Conservation (phyloP, 53 echinoderm and acorn worm species). For the Temnopleurus reevesii region DNA sequence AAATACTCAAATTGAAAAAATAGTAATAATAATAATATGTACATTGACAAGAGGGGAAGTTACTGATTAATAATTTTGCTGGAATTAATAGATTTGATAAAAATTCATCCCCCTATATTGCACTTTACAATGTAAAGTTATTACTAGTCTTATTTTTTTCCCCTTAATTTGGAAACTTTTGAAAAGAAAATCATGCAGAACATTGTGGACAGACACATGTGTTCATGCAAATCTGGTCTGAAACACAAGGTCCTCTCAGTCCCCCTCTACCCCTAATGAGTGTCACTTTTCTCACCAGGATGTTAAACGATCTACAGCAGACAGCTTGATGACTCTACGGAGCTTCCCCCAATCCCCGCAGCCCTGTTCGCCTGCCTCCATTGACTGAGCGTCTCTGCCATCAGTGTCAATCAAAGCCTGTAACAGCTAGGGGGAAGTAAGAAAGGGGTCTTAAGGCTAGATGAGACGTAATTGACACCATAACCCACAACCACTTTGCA, state of each 20-base stretch:
- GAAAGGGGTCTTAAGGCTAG: neutral
- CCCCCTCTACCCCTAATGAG: neutral
- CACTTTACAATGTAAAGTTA: too few species aligned
- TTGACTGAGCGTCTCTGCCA: slow-evolving; percentile 14
- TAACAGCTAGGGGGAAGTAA: neutral
- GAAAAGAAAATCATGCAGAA: too few species aligned
- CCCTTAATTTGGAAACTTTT: too few species aligned
- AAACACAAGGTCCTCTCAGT: neutral
- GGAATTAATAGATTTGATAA: too few species aligned
- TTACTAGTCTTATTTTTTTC: too few species aligned
- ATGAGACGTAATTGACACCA: slow-evolving; percentile 14
- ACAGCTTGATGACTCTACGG: neutral
- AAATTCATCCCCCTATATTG: too few species aligned
- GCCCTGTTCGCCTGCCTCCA: neutral
- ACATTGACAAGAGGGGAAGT: too few species aligned
- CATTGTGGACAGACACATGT: neutral
- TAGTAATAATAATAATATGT: too few species aligned
- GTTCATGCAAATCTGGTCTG: neutral
- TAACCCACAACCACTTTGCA: slow-evolving; percentile 34
- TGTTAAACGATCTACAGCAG: neutral
- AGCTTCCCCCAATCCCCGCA: neutral
- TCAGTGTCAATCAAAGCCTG: neutral
- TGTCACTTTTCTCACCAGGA: neutral
- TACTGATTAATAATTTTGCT: too few species aligned
- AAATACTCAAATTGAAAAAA: too few species aligned